Conservation (phyloP, 2,113 vertebrate species). For the Parotia lawesii region DNA sequence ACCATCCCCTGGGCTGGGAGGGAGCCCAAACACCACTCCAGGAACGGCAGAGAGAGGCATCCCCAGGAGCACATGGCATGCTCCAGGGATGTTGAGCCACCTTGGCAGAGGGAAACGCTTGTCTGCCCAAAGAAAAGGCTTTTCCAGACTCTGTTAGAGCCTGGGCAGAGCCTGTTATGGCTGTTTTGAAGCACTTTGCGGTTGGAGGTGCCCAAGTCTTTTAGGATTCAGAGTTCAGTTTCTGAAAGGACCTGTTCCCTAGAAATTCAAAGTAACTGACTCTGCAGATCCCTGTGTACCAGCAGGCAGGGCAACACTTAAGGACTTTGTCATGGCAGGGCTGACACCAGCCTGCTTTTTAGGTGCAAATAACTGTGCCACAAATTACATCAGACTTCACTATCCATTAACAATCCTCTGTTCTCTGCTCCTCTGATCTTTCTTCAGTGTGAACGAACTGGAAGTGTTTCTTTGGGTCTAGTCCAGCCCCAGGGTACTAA, state of each 20-base stretch:
- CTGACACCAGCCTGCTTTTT: background rate
- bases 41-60: accelerated
- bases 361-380: background rate
- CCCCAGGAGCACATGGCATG: background rate
- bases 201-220: background rate
- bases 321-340: background rate
- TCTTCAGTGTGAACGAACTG: background rate
- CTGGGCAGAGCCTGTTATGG: background rate
- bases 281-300: background rate
- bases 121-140: background rate
- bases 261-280: background rate
- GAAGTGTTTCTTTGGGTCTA: background rate
- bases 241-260: background rate
- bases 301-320: background rate
- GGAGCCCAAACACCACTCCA: accelerated
- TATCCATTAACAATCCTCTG: background rate
- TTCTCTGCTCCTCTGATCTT: background rate
- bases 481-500: background rate
- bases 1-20: background rate
- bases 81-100: background rate
- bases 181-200: background rate
- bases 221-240: background rate
- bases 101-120: accelerated
- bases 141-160: background rate
- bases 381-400: background rate